phyloP scores from a whole-genome alignment of 1,140 invertebrate genomes.

The Brachystomella parvula region DNA sequence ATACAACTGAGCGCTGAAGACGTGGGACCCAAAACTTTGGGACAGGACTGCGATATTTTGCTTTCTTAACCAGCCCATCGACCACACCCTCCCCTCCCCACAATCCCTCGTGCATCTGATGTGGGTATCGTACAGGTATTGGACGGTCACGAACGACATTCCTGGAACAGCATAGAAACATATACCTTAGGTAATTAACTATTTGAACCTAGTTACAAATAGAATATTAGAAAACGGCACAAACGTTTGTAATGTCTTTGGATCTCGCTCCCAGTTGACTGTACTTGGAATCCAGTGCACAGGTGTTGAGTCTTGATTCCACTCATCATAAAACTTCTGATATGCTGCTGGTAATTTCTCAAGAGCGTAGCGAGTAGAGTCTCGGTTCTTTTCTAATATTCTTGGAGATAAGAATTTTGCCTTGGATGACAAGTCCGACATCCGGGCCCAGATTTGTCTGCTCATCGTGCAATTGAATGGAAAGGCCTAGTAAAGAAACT shows the following conservation, averaged over 20 bases:
- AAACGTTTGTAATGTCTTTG: conserved; percentile 47
- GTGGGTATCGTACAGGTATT: conserved; percentile 67
- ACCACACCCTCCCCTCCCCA: conserved; percentile 96
- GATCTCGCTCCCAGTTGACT: conserved; percentile 63
- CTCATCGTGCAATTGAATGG: too few relatives aligned
- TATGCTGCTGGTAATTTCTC: conserved; percentile 66
- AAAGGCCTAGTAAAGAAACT: too few relatives aligned
- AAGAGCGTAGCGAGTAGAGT: not conserved
- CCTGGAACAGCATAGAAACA: conserved; percentile 7
- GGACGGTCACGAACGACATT: conserved; percentile 60
- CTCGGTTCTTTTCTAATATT: not conserved
- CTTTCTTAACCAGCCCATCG: conserved; percentile 71
- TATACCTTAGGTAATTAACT: not conserved
- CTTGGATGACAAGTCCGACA: not conserved
- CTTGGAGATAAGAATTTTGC: not conserved
- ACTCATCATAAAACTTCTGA: conserved; percentile 78
- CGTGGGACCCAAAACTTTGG: conserved; percentile 79
- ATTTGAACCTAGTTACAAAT: not conserved
- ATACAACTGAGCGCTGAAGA: conserved; percentile 69
- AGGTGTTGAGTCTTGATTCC: conserved; percentile 63
- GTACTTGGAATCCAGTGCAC: conserved; percentile 76
- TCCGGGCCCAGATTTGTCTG: not conserved
- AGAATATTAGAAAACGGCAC: not conserved
- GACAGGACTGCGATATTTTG: conserved; percentile 51
- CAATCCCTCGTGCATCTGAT: conserved; percentile 73